Evolutionary conservation across 2,113 vertebrate genomes (phyloP).

Genomic region (Zosterops japonicus): DNA sequence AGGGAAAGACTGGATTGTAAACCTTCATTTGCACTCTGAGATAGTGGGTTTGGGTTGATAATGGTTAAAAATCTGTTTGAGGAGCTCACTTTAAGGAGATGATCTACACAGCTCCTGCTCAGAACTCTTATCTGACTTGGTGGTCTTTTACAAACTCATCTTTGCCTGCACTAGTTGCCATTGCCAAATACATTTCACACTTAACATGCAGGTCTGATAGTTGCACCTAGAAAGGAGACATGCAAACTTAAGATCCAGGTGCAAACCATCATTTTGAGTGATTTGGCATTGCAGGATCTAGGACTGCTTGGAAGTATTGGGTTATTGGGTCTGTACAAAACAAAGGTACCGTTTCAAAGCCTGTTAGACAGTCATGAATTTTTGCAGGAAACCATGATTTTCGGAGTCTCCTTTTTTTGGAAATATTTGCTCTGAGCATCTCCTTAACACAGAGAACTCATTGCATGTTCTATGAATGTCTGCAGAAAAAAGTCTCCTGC

Average conservation of each 20-base stretch:
- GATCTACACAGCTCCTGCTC: not conserved
- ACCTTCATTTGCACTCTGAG: not conserved
- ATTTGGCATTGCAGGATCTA: not conserved
- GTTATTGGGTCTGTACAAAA: not conserved
- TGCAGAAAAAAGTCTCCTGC: not conserved
- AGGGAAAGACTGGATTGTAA: not conserved
- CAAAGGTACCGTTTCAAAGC: not conserved
- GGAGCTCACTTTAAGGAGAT: not conserved
- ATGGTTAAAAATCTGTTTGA: not conserved
- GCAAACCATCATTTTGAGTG: not conserved
- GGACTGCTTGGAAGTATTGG: not conserved
- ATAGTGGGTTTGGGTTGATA: not conserved
- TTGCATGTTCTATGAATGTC: not conserved
- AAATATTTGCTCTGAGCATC: not conserved
- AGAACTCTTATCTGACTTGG: not conserved
- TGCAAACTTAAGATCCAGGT: not conserved
- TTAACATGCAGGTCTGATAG: not conserved
- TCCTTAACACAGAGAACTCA: not conserved
- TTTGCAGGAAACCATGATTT: not conserved
- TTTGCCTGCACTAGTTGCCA: not conserved
- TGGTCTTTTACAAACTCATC: not conserved
- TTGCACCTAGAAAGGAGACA: not conserved
- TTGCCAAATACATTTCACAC: not conserved
- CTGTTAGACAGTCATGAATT: not conserved
- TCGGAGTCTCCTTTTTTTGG: not conserved